Base-by-base conservation (phyloP, 2,113 vertebrate genomes). In the Dryoscopus gambensis region DNA sequence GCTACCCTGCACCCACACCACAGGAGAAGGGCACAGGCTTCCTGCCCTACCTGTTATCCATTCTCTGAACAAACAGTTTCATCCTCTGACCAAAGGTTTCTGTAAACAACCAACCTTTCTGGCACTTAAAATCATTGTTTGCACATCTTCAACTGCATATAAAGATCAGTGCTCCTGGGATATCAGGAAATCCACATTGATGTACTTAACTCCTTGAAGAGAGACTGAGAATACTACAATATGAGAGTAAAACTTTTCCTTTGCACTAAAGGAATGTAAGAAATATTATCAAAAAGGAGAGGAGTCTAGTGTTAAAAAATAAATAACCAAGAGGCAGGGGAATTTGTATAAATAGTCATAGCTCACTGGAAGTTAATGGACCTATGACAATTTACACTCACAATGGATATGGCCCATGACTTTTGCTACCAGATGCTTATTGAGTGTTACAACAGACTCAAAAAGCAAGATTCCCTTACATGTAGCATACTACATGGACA, bases 271-370 rank as follows among this genome's bases (percentile, higher is more conserved):
- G 20, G 22, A 87, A 63, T 35, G 21, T 30, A 69, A 93, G 33
- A 71, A 87, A 82, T 44, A 63, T 11, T 28, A 81, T 33, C 52
- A 82, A 56, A 81, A 90, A 84, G 86, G 21, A 69, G n/a, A 15
- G 17, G 16, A 65, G 16, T 19, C 28, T n/a, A 82, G 40, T 55
- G 44, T 37, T 84, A 89, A 65, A 55, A 75, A 78, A 27, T 19
- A 8, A 64, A 89, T 82, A 84, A 22, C 7, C 64, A 82, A 49
- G 9, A 56, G 70, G 25, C 15, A 14, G 8, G 16, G 21, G 30
- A 90, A 87, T 91, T 91, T 91, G 82, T 94, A 59, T 90, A 67
- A 84, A 75, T 60, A 85, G 95, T 96, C 89, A 95, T 85, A 96
- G 94, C 42, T 96, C 82, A 95, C 55, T 47, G 91, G 87, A 90